Evolutionary conservation across 2,113 vertebrate species (phyloP).

Genomic region (Colaptes auratus): DNA sequence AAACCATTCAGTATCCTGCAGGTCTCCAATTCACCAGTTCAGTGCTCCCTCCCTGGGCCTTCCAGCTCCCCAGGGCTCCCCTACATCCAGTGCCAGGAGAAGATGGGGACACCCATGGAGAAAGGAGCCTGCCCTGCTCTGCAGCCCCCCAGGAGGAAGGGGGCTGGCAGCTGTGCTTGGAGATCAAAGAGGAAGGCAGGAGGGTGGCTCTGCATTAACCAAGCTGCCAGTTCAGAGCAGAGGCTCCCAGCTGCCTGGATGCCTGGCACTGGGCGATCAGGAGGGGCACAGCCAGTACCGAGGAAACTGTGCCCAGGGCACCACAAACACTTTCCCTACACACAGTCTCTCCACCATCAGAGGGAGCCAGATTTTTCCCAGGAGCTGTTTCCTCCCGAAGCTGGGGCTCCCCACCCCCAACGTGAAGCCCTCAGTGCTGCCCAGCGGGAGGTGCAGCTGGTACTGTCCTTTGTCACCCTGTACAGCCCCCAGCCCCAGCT

Average conservation of each 20-base stretch:
- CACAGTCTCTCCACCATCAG: background rate
- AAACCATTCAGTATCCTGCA: background rate
- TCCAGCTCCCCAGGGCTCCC: background rate
- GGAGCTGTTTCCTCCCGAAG: background rate
- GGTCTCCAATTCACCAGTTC: background rate
- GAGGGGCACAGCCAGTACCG: fast-evolving
- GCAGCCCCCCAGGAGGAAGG: background rate
- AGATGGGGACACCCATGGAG: background rate
- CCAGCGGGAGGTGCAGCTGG: background rate
- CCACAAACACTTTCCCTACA: background rate
- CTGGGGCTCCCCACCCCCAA: fast-evolving
- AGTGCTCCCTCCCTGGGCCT: background rate
- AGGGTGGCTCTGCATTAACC: background rate
- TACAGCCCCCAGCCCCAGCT: fast-evolving
- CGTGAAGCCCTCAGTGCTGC: background rate
- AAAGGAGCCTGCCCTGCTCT: background rate
- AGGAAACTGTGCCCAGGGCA: background rate
- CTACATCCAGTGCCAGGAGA: background rate
- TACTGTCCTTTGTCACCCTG: fast-evolving
- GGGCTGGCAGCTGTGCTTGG: background rate
- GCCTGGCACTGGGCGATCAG: background rate
- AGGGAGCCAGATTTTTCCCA: constrained; percentile 26
- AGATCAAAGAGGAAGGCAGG: background rate
- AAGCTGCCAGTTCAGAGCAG: background rate
- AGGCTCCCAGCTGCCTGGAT: background rate